Evolutionary conservation across 2,797 vertebrate species (phyloP), one percentile per base, ranked within the genome.

Genomic region (Podargus strigoides): DNA sequence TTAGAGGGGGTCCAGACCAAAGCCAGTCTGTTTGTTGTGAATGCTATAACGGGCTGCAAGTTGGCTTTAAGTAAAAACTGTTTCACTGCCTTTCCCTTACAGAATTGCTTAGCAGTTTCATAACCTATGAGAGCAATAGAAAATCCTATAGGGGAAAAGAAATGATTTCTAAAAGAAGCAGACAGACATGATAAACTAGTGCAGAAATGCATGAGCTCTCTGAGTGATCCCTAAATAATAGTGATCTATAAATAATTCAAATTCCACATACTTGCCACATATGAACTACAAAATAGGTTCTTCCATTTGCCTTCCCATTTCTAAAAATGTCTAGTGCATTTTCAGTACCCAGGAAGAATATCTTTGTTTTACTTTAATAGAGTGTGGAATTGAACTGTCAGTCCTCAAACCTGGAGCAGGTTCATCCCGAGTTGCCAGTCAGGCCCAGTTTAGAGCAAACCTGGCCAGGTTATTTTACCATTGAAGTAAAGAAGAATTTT

Each of bases 221-320:
- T 75, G 73, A 91, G 42, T 68, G 83, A 93, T 87, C 83, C 81
- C 85, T 90, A 93, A 96, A 90, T 91, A 91, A 91, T 81, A 79
- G 42, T 68, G 27, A 82, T 67, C 67, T 93, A 73, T 93, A 93
- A 93, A 89, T 92, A 95, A 92, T 89, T 79, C 59, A 87, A 53
- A 85, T 91, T 90, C 47, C 75, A 89, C 46, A 17, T 70, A 83
- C 34, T 50, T 68, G 64, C 74, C 93, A 95, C 80, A 63, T 96
- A 82, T 75, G 64, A 86, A 89, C 67, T 34, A 88, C 62, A 73
- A 72, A 93, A 81, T 84, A 78, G 78, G 49, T 95, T 86, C 63
- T 90, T 95, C 76, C 53, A 70, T 90, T 91, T 94, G 27, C 67
- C n/a, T 82, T 76, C 37, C 50, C 36, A 41, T 73, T 66, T 91